These are phyloP conservation scores for Sparidentex hasta DNA, from an alignment of 2,797 vertebrate genomes.

Conservation along the genomic window DNA sequence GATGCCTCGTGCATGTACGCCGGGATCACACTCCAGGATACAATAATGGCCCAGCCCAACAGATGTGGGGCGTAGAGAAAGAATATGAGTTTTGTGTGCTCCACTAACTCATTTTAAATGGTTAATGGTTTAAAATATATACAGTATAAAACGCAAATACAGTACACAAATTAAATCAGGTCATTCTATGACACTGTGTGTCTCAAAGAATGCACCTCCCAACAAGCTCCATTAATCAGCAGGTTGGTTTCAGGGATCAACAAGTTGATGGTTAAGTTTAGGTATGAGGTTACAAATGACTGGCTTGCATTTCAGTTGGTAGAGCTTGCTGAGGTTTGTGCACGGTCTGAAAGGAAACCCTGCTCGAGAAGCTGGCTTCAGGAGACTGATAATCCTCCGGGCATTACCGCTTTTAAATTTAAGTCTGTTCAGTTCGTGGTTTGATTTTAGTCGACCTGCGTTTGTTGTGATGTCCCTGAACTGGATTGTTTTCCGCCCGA, in stretches of 20 bases:
- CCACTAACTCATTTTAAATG: neutral
- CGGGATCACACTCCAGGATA: conserved; percentile 11
- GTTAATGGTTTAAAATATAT: neutral
- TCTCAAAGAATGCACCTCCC: conserved; percentile 11
- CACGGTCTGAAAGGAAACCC: conserved; percentile 5
- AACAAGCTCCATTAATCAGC: conserved; percentile 37
- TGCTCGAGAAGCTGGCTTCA: conserved; percentile 8
- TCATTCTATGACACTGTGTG: neutral
- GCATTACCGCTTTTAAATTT: conserved; percentile 13
- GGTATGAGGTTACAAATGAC: conserved; percentile 28
- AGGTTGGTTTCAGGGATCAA: conserved; percentile 17
- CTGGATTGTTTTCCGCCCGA: conserved; percentile 22
- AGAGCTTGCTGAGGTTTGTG: conserved; percentile 15
- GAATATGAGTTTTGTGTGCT: neutral
- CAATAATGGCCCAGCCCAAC: conserved; percentile 7
- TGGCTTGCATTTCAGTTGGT: conserved; percentile 23
- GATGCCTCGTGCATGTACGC: neutral
- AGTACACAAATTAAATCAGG: conserved; percentile 6
- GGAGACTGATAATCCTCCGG: neutral
- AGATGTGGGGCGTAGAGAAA: neutral
- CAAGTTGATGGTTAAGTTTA: conserved; percentile 6
- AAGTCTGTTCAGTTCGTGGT: conserved; percentile 10
- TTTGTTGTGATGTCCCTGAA: neutral
- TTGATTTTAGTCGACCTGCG: conserved; percentile 9
- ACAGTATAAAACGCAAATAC: conserved; percentile 2